Conservation (phyloP, 1,140 invertebrate species). For the Odontomachus brunneus region DNA sequence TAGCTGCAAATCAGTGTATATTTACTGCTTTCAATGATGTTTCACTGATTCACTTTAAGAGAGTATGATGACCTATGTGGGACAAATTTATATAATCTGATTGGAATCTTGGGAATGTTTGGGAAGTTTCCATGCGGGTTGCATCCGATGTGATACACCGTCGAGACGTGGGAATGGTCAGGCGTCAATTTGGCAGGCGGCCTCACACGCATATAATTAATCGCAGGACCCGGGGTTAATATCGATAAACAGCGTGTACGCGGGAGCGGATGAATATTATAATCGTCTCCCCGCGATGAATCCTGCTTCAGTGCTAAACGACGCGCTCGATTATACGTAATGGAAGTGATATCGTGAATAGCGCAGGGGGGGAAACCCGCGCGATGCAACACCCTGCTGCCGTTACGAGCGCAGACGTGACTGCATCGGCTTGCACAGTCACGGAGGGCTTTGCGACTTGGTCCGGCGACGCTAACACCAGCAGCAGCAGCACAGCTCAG, state of each 20-base stretch:
- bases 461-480: background rate
- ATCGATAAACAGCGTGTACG: background rate
- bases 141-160: background rate
- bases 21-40: too few relatives aligned
- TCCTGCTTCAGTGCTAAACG: conserved; percentile 24
- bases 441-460: conserved; percentile 45
- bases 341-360: conserved; percentile 50
- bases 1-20: too few relatives aligned
- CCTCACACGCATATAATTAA: conserved; percentile 43
- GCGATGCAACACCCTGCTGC: too few relatives aligned
- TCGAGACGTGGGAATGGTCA: background rate
- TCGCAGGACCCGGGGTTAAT: conserved; percentile 20
- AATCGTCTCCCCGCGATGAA: background rate
- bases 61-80: too few relatives aligned
- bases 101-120: too few relatives aligned
- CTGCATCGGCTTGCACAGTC: conserved; percentile 48
- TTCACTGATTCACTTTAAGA: too few relatives aligned
- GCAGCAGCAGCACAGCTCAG: too few relatives aligned
- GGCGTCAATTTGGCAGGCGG: conserved; percentile 30
- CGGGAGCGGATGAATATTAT: conserved; percentile 22
- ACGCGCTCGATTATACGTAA: conserved; percentile 41
- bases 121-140: too few relatives aligned
- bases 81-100: too few relatives aligned
- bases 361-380: background rate
- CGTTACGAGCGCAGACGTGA: conserved; percentile 39